Evolutionary conservation across 2,113 vertebrate species (phyloP).

Genomic region (Atherinomorus stipes): DNA sequence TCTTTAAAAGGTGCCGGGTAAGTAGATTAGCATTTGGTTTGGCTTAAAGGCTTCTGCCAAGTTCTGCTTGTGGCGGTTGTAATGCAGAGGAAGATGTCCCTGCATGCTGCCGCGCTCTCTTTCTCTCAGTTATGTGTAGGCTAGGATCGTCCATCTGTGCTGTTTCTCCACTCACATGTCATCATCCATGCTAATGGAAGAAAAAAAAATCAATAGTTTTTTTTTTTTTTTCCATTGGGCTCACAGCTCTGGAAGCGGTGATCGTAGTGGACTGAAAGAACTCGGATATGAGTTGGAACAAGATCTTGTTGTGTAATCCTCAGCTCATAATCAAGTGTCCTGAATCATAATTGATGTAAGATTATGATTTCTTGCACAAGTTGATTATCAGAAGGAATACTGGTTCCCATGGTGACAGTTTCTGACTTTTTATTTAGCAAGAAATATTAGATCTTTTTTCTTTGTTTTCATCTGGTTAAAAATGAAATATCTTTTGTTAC

Average conservation of each 20-base stretch:
- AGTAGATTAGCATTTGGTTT: slow-evolving; percentile 19
- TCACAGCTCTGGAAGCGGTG: neutral
- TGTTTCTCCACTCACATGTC: slow-evolving; percentile 2
- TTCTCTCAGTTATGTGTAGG: neutral
- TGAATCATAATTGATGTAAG: too few species aligned
- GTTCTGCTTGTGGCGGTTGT: neutral
- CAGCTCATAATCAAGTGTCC: too few species aligned
- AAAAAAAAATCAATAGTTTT: slow-evolving; percentile 3
- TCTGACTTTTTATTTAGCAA: too few species aligned
- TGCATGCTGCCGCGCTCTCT: neutral
- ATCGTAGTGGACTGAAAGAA: too few species aligned
- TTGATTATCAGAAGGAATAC: too few species aligned
- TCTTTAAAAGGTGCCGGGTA: slow-evolving; percentile 24
- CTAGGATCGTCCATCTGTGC: neutral
- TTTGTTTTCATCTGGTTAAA: too few species aligned
- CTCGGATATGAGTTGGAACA: neutral
- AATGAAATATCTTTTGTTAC: too few species aligned
- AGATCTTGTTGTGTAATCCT: too few species aligned
- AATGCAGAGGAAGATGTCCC: neutral
- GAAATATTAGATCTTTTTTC: too few species aligned
- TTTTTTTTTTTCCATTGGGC: neutral
- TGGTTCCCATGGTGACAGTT: too few species aligned
- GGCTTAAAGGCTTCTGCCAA: neutral
- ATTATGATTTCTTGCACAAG: too few species aligned
- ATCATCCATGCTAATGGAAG: neutral